A percentile compares a stretch with the other conserved stretches of the same genome.
Conservation (phyloP, 2,797 vertebrate species). For the Siniperca scherzeri region DNA sequence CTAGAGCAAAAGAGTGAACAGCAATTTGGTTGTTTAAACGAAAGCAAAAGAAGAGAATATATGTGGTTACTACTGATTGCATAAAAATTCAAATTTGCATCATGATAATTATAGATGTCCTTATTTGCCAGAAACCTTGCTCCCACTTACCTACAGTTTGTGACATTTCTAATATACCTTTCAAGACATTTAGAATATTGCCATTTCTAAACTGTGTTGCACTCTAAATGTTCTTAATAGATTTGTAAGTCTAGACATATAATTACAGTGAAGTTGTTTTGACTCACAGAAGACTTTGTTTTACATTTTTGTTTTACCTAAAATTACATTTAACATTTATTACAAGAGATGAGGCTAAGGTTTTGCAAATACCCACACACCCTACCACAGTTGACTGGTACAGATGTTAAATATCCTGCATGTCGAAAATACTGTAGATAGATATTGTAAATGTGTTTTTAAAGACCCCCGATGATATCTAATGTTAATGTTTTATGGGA, state of each 20-base stretch:
- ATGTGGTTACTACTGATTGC: not conserved
- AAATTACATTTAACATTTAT: slow-evolving; percentile 28
- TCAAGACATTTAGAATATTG: slow-evolving; percentile 62
- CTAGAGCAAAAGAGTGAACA: not conserved
- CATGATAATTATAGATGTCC: not conserved
- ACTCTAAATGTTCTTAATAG: slow-evolving; percentile 45
- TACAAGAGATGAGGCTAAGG: not conserved
- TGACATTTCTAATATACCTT: slow-evolving; percentile 66
- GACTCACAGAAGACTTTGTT: not conserved
- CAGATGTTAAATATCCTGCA: slow-evolving; percentile 14
- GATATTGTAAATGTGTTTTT: slow-evolving; percentile 32
- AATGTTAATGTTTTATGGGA: slow-evolving; percentile 32
- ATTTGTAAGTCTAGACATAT: slow-evolving; percentile 47
- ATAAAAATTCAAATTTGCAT: not conserved
- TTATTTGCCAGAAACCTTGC: slow-evolving; percentile 13
- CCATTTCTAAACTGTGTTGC: slow-evolving; percentile 52
- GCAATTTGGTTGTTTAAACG: not conserved
- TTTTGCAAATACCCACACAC: slow-evolving; percentile 1
- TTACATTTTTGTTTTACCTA: not conserved
- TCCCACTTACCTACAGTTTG: slow-evolving; percentile 36
- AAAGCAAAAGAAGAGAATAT: not conserved
- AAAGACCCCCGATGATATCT: slow-evolving; percentile 2
- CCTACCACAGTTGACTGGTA: not conserved
- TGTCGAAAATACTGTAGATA: slow-evolving; percentile 14
- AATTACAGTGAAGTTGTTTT: slow-evolving; percentile 41